A percentile compares a stretch with the other conserved stretches of the same genome.
phyloP scores from a whole-genome alignment of 2,888 invertebrate genomes.

The Hypomecis atomaria region DNA sequence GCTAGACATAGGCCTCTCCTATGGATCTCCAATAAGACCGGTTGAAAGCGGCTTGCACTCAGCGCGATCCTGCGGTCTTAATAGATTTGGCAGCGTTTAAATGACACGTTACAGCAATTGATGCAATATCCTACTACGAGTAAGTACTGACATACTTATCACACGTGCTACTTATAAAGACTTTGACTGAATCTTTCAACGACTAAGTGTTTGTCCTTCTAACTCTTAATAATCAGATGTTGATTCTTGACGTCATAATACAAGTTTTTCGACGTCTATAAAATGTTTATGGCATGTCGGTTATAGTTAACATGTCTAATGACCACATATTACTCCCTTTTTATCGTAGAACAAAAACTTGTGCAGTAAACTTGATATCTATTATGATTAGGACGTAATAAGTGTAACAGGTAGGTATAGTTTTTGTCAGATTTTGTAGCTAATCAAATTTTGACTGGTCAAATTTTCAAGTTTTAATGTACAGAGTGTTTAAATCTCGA shows the following conservation, averaged over 20 bases:
- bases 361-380: conserved; percentile 7
- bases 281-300: conserved; percentile 1
- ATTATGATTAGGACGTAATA: conserved; percentile 1
- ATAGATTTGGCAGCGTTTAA: too few relatives aligned
- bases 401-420: neutral
- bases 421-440: neutral
- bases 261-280: neutral
- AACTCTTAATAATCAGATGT: neutral
- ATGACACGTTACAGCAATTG: too few relatives aligned
- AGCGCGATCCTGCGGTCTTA: too few relatives aligned
- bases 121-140: too few relatives aligned
- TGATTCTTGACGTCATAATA: neutral
- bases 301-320: conserved; percentile 3
- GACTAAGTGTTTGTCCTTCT: too few relatives aligned
- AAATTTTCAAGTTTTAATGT: neutral
- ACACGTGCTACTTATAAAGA: too few relatives aligned
- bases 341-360: conserved; percentile 1
- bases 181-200: too few relatives aligned
- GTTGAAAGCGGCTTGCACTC: too few relatives aligned
- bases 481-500: conserved; percentile 1
- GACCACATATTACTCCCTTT: conserved; percentile 1
- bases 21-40: too few relatives aligned
- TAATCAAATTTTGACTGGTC: conserved; percentile 2
- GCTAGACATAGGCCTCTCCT: too few relatives aligned
- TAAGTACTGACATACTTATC: too few relatives aligned